Percentiles rank a stretch among this genome's conserved stretches.
Evolutionary conservation across 2,113 vertebrate genomes (phyloP).

Genomic region (Cephalopholis sonnerati): DNA sequence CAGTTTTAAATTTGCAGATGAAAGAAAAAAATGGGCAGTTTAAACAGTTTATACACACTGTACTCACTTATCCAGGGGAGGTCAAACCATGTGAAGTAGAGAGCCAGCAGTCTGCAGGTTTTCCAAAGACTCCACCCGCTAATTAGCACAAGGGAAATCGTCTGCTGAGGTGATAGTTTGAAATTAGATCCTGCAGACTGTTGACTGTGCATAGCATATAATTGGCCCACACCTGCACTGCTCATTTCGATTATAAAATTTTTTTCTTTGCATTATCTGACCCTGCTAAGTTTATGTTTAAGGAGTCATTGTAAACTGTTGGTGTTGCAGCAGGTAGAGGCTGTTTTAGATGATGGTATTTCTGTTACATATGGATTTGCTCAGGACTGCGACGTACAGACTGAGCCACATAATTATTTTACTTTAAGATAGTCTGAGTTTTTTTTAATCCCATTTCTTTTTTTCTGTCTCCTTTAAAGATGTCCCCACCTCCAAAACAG

Average conservation of each 20-base stretch:
- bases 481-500: constrained; percentile 91
- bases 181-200: not conserved
- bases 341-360: not conserved
- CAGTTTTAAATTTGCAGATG: not conserved
- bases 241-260: not conserved
- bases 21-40: not conserved
- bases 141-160: not conserved
- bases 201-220: not conserved
- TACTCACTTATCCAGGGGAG: not conserved
- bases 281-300: not conserved
- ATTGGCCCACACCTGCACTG: not conserved
- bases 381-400: not conserved
- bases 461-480: constrained; percentile 82
- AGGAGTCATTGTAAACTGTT: not conserved
- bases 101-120: not conserved
- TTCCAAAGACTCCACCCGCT: not conserved
- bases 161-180: not conserved
- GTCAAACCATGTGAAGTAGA: too few species aligned
- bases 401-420: not conserved
- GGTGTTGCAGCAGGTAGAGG: not conserved
- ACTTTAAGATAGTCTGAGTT: not conserved
- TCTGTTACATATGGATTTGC: not conserved
- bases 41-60: not conserved
- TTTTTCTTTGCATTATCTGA: not conserved
- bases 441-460: not conserved